phyloP scores from a whole-genome alignment of 2,797 vertebrate species.

The Hozukius guyotensis region DNA sequence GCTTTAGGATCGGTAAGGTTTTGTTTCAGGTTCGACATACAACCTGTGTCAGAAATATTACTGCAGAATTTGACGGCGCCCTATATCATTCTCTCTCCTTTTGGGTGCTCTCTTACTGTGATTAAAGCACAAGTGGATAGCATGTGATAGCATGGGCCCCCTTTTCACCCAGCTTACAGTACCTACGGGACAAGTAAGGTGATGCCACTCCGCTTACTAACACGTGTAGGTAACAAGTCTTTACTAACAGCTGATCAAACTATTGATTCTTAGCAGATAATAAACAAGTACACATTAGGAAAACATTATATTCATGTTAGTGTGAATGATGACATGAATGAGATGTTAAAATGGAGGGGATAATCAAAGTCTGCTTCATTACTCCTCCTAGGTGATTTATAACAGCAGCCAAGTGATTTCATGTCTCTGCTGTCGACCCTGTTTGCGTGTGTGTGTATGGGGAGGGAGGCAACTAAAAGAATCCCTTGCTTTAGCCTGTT shows the following conservation, averaged over 20 bases:
- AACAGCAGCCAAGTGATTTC: constrained; percentile 40
- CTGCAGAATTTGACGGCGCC: constrained; percentile 40
- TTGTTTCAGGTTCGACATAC: constrained; percentile 46
- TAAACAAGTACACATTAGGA: constrained; percentile 11
- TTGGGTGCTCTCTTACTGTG: constrained; percentile 70
- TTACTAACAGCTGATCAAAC: constrained; percentile 47
- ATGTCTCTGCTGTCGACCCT: constrained; percentile 38
- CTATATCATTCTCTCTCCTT: constrained; percentile 48
- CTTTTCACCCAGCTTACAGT: constrained; percentile 50
- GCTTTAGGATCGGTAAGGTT: constrained; percentile 72
- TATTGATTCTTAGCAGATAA: constrained; percentile 48
- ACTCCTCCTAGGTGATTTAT: constrained; percentile 36
- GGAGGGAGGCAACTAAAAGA: neutral
- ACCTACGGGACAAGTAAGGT: constrained; percentile 43
- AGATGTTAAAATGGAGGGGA: constrained; percentile 14
- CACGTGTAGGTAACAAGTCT: constrained; percentile 57
- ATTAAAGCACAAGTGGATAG: constrained; percentile 78
- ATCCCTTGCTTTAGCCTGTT: constrained; percentile 55
- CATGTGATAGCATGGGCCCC: constrained; percentile 76
- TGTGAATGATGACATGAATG: constrained; percentile 26
- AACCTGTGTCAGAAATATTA: constrained; percentile 48
- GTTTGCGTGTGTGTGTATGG: neutral
- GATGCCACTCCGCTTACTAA: constrained; percentile 61
- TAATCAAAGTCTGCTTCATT: constrained; percentile 37
- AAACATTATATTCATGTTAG: constrained; percentile 16